These are phyloP conservation scores for Tolmerus cingulatus DNA, from an alignment of 2,888 invertebrate species.

Conservation along the genomic window DNA sequence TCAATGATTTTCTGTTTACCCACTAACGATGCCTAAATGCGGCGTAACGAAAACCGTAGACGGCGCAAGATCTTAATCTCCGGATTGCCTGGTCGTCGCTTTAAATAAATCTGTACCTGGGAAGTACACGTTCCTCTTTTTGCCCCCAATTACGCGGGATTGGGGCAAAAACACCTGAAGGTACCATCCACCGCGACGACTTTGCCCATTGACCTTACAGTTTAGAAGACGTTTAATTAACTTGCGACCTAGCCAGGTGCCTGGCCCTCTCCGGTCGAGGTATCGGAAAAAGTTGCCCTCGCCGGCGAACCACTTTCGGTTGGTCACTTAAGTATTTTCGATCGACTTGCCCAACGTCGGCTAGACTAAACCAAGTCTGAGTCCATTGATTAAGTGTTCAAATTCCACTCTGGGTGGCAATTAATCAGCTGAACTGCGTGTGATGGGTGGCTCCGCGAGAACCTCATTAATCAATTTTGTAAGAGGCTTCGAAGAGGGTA, in stretches of 20 bases:
- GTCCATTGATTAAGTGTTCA: constrained; percentile 10
- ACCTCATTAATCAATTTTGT: constrained; percentile 10
- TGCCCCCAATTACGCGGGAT: not conserved
- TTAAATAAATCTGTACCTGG: not conserved
- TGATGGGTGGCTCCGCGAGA: not conserved
- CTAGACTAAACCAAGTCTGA: not conserved
- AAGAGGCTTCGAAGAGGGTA: not conserved
- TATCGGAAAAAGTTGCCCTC: constrained; percentile 3
- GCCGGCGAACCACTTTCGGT: not conserved
- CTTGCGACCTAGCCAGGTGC: not conserved
- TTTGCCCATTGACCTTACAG: constrained; percentile 6
- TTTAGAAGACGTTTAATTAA: not conserved
- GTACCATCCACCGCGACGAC: not conserved
- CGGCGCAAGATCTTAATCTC: not conserved
- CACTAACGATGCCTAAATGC: not conserved
- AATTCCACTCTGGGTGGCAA: not conserved
- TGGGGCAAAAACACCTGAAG: not conserved
- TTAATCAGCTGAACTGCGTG: not conserved
- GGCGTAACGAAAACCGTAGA: not conserved
- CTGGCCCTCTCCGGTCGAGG: not conserved
- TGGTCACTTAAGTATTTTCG: not conserved
- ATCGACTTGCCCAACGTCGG: not conserved
- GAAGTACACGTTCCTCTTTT: not conserved
- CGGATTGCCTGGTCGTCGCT: not conserved
- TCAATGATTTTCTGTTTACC: not conserved